Percentiles rank a stretch among this genome's conserved stretches.
These are phyloP conservation scores for Oreochromis tanganicae DNA, from an alignment of 2,113 vertebrate species.

Conservation along the genomic window DNA sequence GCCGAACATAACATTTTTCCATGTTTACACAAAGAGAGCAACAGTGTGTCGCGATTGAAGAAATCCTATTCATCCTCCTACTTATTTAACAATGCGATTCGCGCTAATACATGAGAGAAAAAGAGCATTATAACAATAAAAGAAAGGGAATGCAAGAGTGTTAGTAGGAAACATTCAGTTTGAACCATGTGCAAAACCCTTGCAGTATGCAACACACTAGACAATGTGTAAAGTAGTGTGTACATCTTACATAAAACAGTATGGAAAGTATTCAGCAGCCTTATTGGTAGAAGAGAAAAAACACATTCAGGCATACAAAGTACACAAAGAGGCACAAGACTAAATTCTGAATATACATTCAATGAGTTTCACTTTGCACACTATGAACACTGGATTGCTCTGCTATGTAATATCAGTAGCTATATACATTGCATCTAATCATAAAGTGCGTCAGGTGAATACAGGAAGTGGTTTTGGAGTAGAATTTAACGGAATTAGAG, in stretches of 20 bases:
- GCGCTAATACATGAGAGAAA: not conserved
- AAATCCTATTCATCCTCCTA: not conserved
- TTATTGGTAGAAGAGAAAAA: not conserved
- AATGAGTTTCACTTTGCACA: not conserved
- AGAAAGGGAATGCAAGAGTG: not conserved
- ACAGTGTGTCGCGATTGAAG: not conserved
- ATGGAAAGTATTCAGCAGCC: not conserved
- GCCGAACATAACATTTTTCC: not conserved
- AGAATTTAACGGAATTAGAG: not conserved
- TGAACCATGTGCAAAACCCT: conserved; percentile 6
- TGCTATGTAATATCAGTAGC: not conserved
- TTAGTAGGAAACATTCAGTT: not conserved
- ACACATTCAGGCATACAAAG: not conserved
- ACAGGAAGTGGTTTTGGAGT: not conserved
- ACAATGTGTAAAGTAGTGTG: not conserved
- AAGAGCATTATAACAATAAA: not conserved
- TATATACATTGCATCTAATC: not conserved
- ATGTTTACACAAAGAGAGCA: not conserved
- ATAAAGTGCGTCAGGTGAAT: conserved; percentile 23
- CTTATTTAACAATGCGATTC: not conserved
- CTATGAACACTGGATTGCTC: not conserved
- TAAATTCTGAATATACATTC: conserved; percentile 34
- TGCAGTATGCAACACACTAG: not conserved
- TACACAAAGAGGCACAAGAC: conserved; percentile 31
- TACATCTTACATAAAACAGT: not conserved